Percentiles rank a stretch among this genome's conserved stretches.
phyloP scores from a whole-genome alignment of 2,888 invertebrate species.

The Allophyes oxyacanthae region DNA sequence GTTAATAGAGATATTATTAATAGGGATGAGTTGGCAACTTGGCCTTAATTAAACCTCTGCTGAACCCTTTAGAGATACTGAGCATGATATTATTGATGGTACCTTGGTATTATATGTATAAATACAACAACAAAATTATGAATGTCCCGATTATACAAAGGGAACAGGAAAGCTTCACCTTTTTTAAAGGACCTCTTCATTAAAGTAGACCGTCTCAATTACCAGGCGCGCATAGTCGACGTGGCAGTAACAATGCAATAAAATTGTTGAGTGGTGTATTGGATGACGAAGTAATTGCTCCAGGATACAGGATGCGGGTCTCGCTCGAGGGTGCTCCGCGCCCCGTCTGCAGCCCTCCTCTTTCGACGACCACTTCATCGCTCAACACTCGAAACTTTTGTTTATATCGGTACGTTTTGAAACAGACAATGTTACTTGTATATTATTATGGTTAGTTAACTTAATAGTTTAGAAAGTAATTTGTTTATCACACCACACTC shows the following conservation, averaged over 20 bases:
- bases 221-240: constrained; percentile 45
- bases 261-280: constrained; percentile 52
- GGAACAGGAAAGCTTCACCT: constrained; percentile 2
- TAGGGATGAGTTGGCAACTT: too few relatives aligned
- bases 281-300: constrained; percentile 54
- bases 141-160: background rate
- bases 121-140: too few relatives aligned
- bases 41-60: too few relatives aligned
- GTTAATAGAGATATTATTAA: too few relatives aligned
- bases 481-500: constrained; percentile 23
- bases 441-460: constrained; percentile 7
- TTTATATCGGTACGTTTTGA: constrained; percentile 39
- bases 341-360: constrained; percentile 42
- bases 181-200: constrained; percentile 27
- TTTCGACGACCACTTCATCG: constrained; percentile 53
- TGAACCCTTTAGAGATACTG: too few relatives aligned
- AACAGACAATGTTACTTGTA: constrained; percentile 33
- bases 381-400: constrained; percentile 40
- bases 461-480: constrained; percentile 36
- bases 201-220: constrained; percentile 41
- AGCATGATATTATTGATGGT: too few relatives aligned
- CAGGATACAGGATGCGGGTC: constrained; percentile 71
- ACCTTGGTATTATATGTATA: too few relatives aligned
- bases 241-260: constrained; percentile 52
- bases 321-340: constrained; percentile 41